Percentiles rank a stretch among this genome's conserved stretches.
These are phyloP conservation scores for Varanus salvator DNA, from an alignment of 2,113 vertebrate genomes.

Conservation along the genomic window DNA sequence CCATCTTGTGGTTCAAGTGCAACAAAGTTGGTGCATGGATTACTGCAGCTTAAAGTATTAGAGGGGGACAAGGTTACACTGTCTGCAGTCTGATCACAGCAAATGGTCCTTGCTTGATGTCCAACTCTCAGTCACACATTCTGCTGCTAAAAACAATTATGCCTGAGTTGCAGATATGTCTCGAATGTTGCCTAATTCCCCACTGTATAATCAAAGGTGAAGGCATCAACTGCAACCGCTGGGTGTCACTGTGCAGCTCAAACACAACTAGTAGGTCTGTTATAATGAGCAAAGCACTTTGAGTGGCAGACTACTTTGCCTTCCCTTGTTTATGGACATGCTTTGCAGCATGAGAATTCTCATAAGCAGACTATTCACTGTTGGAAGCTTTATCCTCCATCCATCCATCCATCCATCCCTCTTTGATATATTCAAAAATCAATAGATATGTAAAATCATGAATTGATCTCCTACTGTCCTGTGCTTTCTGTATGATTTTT, in stretches of 20 bases:
- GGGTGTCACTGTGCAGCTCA: neutral
- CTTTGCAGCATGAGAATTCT: neutral
- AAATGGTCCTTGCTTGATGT: conserved; percentile 24
- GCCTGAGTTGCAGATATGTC: conserved; percentile 46
- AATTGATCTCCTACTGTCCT: conserved; percentile 21
- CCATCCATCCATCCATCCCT: neutral
- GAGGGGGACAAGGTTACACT: conserved; percentile 24
- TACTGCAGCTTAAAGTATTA: neutral
- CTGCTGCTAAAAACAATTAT: conserved; percentile 46
- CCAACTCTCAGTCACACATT: conserved; percentile 35
- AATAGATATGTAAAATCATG: conserved; percentile 29
- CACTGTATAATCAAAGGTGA: neutral
- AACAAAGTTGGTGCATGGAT: neutral
- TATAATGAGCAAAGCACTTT: neutral
- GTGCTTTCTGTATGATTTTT: conserved; percentile 25
- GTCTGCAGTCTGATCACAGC: conserved; percentile 34
- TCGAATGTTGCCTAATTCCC: neutral
- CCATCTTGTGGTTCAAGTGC: neutral
- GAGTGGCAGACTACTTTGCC: neutral
- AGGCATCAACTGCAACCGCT: neutral
- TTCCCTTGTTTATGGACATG: neutral
- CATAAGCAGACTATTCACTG: neutral
- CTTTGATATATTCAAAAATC: conserved; percentile 41
- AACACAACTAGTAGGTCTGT: neutral
- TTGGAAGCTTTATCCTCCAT: neutral